Evolutionary conservation across 1,140 invertebrate genomes (phyloP).

Genomic region (Hycleus cichorii): DNA sequence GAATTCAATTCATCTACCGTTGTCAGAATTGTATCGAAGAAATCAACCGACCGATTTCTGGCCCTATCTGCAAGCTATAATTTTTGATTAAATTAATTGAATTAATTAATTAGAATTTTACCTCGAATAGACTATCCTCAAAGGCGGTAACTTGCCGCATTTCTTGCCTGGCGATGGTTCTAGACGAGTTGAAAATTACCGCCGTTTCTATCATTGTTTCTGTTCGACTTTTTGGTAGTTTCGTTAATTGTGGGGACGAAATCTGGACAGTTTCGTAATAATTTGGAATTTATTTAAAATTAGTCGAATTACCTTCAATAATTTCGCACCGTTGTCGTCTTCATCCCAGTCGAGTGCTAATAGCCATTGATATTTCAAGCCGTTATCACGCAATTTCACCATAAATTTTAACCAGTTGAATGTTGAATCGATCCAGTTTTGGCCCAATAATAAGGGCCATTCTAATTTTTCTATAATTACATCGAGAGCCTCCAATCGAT

Average conservation of each 20-base stretch:
- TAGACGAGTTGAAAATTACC: too few relatives aligned
- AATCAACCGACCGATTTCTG: too few relatives aligned
- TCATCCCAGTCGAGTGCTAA: slow-evolving; percentile 1
- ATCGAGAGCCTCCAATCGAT: too few relatives aligned
- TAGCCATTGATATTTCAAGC: slow-evolving; percentile 32
- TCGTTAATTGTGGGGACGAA: background rate
- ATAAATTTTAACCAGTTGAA: slow-evolving; percentile 39
- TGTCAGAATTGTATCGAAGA: too few relatives aligned
- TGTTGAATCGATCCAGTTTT: slow-evolving; percentile 3
- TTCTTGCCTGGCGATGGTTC: background rate
- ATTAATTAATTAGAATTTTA: background rate
- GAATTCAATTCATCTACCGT: background rate
- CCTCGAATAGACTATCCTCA: background rate
- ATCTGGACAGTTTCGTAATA: background rate
- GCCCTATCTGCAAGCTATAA: too few relatives aligned
- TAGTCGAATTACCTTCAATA: background rate
- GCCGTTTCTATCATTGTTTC: background rate
- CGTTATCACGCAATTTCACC: slow-evolving; percentile 52
- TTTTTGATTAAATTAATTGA: too few relatives aligned
- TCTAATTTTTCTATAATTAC: background rate
- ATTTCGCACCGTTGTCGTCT: slow-evolving; percentile 1
- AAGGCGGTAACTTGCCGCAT: background rate
- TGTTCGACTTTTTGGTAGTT: background rate
- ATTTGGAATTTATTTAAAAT: background rate
- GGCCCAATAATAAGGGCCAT: slow-evolving; percentile 10